Base-by-base conservation (phyloP, 2,888 invertebrate species). In the Eutolmus rufibarbis region DNA sequence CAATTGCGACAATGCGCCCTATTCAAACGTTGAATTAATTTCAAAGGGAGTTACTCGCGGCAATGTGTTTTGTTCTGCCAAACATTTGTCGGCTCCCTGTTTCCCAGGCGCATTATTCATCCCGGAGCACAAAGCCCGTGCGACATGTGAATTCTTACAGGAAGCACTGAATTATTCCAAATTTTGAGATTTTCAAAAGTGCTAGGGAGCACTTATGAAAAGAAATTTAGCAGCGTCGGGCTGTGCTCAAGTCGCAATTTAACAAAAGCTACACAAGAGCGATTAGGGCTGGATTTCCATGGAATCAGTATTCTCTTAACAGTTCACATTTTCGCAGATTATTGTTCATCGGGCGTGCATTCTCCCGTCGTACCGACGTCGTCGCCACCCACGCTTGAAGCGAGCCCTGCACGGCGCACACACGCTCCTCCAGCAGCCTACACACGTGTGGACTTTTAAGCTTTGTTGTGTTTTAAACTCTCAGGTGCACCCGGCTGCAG, bases 271-370 rank as follows among this genome's bases (percentile, higher is more conserved):
- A 78, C 78, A 40, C 19, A 78, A 78, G 43, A 78, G 23, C 78
- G 78, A 78, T 78, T 78, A 78, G 23, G 43, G 43, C 40, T 4
- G 23, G 19, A 8, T 78, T 78, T 78, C 23, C 46, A 19, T 23
- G 23, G 78, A 78, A 78, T 23, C 78, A 46, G 40, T 40, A 77
- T 77, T 77, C 77, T 40, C 19, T 37, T n/a, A 40, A 19, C 77
- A 77, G 37, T 78, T 78, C 43, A 78, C 43, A 78, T 43, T 78
- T 78, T 78, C 78, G 43, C 78, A 78, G 78, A 78, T 78, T 77
- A 77, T 77, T 78, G 37, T 78, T 40, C 78, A 19, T 78, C 46
- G 14, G 19, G n/a, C 78, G n/a, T 78, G 43, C 40, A 40, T 78
- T 28, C 81, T 51, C 23, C 66, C 66, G 43, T 46, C 28, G 66